Conservation (phyloP, 2,888 invertebrate genomes). For the Ormyrus thymus region DNA sequence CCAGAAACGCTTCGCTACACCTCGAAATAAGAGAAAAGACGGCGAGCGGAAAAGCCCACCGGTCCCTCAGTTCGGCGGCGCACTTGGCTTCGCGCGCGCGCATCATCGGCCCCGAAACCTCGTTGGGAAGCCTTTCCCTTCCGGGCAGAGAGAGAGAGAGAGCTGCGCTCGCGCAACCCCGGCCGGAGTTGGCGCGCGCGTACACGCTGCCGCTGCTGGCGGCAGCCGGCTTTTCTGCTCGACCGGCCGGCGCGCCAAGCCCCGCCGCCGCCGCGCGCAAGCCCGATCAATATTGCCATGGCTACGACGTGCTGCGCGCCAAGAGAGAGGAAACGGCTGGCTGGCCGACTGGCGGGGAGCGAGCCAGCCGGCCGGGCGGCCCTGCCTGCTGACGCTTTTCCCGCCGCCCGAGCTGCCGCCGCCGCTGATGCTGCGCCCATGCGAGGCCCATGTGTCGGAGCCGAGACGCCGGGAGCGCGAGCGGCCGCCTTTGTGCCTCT, state of each 20-base stretch:
- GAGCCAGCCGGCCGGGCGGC: not conserved
- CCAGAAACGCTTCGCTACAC: no score
- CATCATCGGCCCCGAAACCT: slow-evolving; percentile 58
- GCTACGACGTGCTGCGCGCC: slow-evolving; percentile 60
- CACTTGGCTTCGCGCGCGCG: not conserved
- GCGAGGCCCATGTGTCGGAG: no score
- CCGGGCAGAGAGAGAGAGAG: not conserved
- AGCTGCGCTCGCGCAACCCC: not conserved
- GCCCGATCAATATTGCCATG: slow-evolving; percentile 73
- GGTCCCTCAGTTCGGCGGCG: not conserved
- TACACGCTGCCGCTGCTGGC: slow-evolving; percentile 19
- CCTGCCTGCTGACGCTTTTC: not conserved
- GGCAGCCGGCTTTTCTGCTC: slow-evolving; percentile 57
- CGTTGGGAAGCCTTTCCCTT: slow-evolving; percentile 54
- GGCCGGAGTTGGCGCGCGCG: slow-evolving; percentile 1
- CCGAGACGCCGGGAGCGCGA: no score
- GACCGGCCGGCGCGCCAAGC: slow-evolving; percentile 51
- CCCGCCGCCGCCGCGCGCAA: slow-evolving; percentile 23
- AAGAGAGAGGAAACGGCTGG: slow-evolving; percentile 11
- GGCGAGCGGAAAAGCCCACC: no score
- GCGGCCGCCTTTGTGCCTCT: no score
- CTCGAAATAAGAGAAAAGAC: no score
- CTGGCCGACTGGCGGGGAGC: not conserved
- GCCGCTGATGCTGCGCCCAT: no score
- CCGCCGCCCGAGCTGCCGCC: not conserved